Base-by-base conservation (phyloP, 2,113 vertebrate genomes). In the Hippocampus barbouri region DNA sequence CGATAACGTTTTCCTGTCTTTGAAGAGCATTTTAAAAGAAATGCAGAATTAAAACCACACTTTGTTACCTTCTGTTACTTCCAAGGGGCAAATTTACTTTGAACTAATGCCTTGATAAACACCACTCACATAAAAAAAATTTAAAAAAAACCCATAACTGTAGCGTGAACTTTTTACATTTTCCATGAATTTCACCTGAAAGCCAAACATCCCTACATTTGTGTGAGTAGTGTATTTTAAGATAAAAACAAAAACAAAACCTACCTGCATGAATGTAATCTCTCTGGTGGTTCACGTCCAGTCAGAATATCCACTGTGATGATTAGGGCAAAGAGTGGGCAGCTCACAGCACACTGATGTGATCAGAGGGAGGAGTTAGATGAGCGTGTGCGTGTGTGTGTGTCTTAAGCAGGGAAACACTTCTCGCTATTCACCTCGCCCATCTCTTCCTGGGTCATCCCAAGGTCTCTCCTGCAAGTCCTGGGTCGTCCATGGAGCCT, bases 321-420 rank as follows among this genome's bases (percentile, higher is more conserved):
- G 65, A 68, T 69, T 7, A 47, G n/a, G 8, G 12, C 63, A n/a
- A 69, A 34, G 51, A 23, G 47, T 21, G 68, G 69, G 77, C n/a
- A 18, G 60, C 70, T 74, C 60, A 27, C 41, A 38, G 80, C 59
- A 70, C 71, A 70, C 76, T 79, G 67, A 68, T 73, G 67, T 73
- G 76, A 73, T 70, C 73, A 38, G 73, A 76, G 74, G 86, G 88
- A 89, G 88, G 88, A 90, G 88, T 77, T 72, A 63, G 69, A 34
- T 61, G 23, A 70, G 64, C 59, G 60, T 65, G 40, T 43, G 34
- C 2, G 21, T 15, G 38, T 8, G 5, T 64, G 43, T 14, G 43
- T 38, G 34, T 38, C 34, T 38, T 38, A 38, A 38, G 34, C 34
- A 38, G 34, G 34, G 34, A 38, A 38, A 6, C 30, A 38, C 34